These are phyloP conservation scores for Oenanthe melanoleuca DNA, from an alignment of 2,113 vertebrate genomes.

Conservation along the genomic window DNA sequence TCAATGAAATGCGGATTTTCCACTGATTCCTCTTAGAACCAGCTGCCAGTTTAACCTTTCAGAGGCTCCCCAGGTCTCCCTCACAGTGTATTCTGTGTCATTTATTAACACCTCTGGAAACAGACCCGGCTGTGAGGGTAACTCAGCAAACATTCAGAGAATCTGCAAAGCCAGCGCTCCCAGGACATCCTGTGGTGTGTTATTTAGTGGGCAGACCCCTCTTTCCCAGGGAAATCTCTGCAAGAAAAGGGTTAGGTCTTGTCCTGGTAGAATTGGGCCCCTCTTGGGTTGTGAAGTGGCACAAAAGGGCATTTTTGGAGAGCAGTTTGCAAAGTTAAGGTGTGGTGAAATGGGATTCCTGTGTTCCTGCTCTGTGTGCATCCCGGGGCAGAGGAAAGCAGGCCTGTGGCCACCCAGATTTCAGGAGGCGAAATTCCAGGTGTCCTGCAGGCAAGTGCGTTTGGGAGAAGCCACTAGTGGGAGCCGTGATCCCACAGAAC, in stretches of 20 bases:
- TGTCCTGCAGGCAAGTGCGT: fast-evolving
- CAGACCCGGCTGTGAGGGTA: not conserved
- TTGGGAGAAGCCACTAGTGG: conserved; percentile 22
- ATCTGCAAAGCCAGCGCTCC: not conserved
- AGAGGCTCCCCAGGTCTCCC: not conserved
- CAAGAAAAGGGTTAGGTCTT: not conserved
- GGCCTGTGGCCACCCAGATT: fast-evolving
- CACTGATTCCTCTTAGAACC: not conserved
- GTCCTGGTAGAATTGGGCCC: fast-evolving
- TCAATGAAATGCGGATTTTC: not conserved
- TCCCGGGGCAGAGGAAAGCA: fast-evolving
- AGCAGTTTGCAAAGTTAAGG: not conserved
- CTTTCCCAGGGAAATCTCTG: not conserved
- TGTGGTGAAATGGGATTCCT: no score
- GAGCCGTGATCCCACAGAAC: conserved; percentile 8
- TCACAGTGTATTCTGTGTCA: not conserved
- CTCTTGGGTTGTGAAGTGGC: fast-evolving
- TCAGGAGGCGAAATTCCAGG: not conserved
- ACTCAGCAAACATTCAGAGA: not conserved
- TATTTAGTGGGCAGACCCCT: not conserved
- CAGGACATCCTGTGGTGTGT: not conserved
- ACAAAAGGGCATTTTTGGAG: not conserved
- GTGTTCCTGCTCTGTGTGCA: fast-evolving
- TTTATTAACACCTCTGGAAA: not conserved
- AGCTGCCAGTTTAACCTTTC: conserved; percentile 1